phyloP scores from a whole-genome alignment of 2,797 vertebrate species.

The Harpagifer antarcticus region DNA sequence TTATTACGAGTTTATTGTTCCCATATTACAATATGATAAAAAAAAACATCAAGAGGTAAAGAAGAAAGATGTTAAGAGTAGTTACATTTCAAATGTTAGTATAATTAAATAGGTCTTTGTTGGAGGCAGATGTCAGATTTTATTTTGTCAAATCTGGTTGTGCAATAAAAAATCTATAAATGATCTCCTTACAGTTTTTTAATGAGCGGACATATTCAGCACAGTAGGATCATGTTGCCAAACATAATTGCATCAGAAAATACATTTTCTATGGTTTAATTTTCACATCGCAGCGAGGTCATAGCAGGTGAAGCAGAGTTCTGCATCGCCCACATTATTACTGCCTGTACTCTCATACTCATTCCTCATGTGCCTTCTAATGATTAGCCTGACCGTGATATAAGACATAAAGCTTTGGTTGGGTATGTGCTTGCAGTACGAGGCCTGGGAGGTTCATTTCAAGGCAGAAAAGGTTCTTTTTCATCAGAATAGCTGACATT shows the following conservation, averaged over 20 bases:
- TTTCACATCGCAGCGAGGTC: neutral
- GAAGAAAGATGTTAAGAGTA: neutral
- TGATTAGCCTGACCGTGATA: neutral
- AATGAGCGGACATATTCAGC: neutral
- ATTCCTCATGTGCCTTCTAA: neutral
- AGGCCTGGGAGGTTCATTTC: neutral
- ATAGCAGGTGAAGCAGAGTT: neutral
- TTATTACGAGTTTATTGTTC: neutral
- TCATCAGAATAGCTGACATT: neutral
- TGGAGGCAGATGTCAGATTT: neutral
- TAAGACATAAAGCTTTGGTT: neutral
- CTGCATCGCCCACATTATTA: neutral
- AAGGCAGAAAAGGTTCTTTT: neutral
- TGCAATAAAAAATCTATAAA: neutral
- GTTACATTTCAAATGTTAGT: neutral
- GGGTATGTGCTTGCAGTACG: neutral
- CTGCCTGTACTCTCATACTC: neutral
- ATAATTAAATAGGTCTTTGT: neutral
- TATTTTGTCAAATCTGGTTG: neutral
- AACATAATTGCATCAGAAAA: constrained; percentile 22
- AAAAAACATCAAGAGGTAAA: neutral
- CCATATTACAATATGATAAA: neutral
- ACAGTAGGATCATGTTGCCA: neutral
- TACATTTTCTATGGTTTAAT: neutral
- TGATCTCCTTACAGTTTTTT: neutral